A percentile compares a stretch with the other conserved stretches of the same genome.
phyloP scores from a whole-genome alignment of 1,140 invertebrate genomes.

The Ostrea denselamellosa region DNA sequence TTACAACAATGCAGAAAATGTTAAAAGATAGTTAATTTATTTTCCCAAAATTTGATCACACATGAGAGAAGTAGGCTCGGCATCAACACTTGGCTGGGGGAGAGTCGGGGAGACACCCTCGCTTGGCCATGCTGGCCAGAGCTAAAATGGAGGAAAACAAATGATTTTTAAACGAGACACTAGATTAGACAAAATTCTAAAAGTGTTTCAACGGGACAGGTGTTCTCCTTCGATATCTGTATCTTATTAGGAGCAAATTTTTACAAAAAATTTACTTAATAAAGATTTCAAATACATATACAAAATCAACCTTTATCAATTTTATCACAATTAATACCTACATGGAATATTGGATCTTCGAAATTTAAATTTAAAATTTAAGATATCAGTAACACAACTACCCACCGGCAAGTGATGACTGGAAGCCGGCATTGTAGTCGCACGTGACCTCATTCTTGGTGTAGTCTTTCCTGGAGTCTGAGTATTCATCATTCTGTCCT shows the following conservation, averaged over 20 bases:
- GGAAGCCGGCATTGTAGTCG: constrained; percentile 80
- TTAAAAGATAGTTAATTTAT: neutral
- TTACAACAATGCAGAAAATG: too few species aligned
- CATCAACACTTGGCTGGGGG: constrained; percentile 33
- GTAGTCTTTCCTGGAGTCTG: constrained; percentile 74
- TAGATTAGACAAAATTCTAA: too few species aligned
- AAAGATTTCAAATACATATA: too few species aligned
- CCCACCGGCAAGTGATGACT: constrained; percentile 69
- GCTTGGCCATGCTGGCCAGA: constrained; percentile 31
- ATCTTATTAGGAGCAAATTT: too few species aligned
- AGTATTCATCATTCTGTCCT: constrained; percentile 71
- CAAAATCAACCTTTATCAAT: too few species aligned
- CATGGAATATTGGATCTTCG: neutral
- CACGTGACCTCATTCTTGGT: constrained; percentile 77
- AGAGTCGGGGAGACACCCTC: constrained; percentile 34
- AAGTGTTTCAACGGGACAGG: too few species aligned
- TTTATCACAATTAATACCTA: neutral
- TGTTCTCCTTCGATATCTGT: too few species aligned
- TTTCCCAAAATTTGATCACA: neutral
- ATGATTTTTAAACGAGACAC: neutral
- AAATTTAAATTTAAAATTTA: neutral
- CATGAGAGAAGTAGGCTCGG: neutral
- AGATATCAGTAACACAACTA: neutral
- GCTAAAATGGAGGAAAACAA: neutral
- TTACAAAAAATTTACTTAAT: too few species aligned